A percentile compares a stretch with the other conserved stretches of the same genome.
Conservation (phyloP, 2,113 vertebrate species). For the Sinocyclocheilus grahami region DNA sequence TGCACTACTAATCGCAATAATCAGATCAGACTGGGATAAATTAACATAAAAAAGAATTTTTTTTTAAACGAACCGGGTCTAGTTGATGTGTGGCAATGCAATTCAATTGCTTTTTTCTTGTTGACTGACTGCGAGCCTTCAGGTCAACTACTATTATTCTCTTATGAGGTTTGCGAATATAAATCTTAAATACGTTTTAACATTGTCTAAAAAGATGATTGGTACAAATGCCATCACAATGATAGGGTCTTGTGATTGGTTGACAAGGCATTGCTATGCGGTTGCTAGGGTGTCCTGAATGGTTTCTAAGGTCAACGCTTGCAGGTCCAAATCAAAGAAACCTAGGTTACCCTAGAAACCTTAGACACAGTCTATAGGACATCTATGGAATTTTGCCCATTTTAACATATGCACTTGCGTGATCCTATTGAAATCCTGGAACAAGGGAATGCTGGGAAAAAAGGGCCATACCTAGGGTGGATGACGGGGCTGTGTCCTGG, state of each 20-base stretch:
- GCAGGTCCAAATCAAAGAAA: background rate
- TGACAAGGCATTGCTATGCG: too few species aligned
- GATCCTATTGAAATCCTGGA: background rate
- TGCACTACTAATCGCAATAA: background rate
- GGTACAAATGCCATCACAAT: too few species aligned
- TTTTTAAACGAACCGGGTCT: too few species aligned
- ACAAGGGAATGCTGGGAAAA: background rate
- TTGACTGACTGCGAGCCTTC: background rate
- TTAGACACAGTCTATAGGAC: background rate
- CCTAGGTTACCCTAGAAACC: background rate
- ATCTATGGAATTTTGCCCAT: background rate
- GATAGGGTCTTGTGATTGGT: too few species aligned
- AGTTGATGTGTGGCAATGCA: background rate
- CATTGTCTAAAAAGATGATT: too few species aligned
- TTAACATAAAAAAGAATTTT: too few species aligned
- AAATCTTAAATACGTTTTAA: too few species aligned
- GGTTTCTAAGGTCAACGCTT: background rate
- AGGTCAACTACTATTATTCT: too few species aligned
- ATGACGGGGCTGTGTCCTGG: constrained; percentile 84
- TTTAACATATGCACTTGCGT: background rate
- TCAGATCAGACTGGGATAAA: background rate
- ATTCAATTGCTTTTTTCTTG: background rate
- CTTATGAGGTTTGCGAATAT: too few species aligned
- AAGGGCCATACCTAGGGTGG: constrained; percentile 86
- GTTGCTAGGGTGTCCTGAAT: too few species aligned